Evolutionary conservation across 1,140 invertebrate genomes (phyloP), one percentile per base, ranked within the genome.

Genomic region (Heterodera schachtii): DNA sequence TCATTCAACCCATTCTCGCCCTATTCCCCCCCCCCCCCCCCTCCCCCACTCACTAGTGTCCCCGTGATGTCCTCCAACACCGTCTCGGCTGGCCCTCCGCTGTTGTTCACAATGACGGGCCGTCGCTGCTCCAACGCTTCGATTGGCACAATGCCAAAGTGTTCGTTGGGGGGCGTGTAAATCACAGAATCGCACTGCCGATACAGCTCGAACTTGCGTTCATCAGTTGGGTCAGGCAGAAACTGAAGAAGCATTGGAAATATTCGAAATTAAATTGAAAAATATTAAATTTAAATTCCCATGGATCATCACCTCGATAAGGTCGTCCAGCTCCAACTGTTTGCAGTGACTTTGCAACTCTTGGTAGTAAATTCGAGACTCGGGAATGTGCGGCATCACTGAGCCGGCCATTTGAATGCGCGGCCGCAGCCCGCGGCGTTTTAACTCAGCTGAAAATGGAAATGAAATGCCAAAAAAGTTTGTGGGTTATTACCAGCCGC

Each of bases 381-480:
- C 88, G 21, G 88, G 88, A 67, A 89, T 89, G 77, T 89, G 88
- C 49, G 88, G 88, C 88, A 89, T 89, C 13, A 89, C 88, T 64
- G 86, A 88, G 19, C 88, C 88, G 31, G 88, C 88, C 71, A 89
- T 73, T 75, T 89, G 83, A 47, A 89, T 85, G 7, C 31, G 60
- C 31, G 87, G 80, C 7, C 85, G 77, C 31, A 79, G 60, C n/a
- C 87, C 87, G 44, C 70, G 46, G 44, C 52, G 60, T 73, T 90
- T 89, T 16, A 89, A 69, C 66, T 71, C 49, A 66, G 46, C 77
- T 78, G 43, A 13, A 78, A 78, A 70, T 75, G 31, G 31, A 31
- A 31, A 31, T 31, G 31, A 31, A 31, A 31, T 31, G 31, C 31
- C 31, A 31, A 31, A 31, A 31, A 31, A 31, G 31, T 31, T 31